phyloP scores from a whole-genome alignment of 2,888 invertebrate genomes.

The Theodoxus fluviatilis region DNA sequence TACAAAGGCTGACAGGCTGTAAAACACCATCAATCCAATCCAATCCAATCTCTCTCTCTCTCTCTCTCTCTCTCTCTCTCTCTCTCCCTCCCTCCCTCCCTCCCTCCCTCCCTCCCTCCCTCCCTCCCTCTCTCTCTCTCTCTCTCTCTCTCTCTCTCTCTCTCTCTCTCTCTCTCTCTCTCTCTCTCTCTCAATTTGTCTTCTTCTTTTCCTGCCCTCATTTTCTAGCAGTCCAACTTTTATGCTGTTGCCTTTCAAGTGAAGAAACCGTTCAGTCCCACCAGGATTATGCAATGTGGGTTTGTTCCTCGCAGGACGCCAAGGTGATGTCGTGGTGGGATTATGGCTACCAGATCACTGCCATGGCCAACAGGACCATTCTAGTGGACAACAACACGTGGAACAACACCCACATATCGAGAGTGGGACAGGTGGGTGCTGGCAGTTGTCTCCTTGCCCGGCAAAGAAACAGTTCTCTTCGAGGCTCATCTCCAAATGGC shows the following conservation, averaged over 20 bases:
- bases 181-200: background rate
- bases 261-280: no score
- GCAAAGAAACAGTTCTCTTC: no score
- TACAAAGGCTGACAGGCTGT: no score
- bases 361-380: constrained; percentile 98
- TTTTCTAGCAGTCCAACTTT: background rate
- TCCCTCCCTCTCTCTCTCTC: constrained; percentile 14
- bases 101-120: background rate
- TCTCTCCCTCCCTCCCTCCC: no score
- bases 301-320: constrained; percentile 74
- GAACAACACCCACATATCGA: constrained; percentile 98
- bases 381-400: constrained; percentile 99
- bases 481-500: no score
- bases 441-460: no score
- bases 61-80: no score
- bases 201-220: background rate
- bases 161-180: background rate
- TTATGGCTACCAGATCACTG: constrained; percentile 96
- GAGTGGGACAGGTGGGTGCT: constrained; percentile 86
- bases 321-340: constrained; percentile 99
- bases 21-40: no score
- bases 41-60: no score
- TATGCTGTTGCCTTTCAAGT: no score
- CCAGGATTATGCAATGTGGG: background rate
- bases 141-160: constrained; percentile 21